Evolutionary conservation across 1,140 invertebrate genomes (phyloP), one percentile per base, ranked within the genome.

Genomic region (Trichomalopsis sarcophagae): DNA sequence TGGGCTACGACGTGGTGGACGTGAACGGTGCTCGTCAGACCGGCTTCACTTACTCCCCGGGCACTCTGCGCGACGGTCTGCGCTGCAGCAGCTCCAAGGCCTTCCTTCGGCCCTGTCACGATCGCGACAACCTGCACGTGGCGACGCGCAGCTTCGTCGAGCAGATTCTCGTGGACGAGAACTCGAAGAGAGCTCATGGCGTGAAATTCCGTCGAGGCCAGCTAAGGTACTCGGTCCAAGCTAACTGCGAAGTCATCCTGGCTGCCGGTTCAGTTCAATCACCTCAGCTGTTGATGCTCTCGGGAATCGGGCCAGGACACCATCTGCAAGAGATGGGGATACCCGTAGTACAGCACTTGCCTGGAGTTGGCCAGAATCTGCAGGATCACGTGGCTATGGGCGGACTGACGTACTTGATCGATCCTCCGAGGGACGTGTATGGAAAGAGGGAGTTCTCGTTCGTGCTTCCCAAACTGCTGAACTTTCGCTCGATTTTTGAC

Each of bases 61-160:
- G 94, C 50, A 98, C 97, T 0, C 90, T 98, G 21, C 92, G 96
- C n/a, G 94, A 98, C 78, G 98, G 98, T 0, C 92, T 97, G 6
- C 94, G 97, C 33, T 98, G 97, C 91, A 98, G 97, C 87, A 95
- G 97, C 4, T 95, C 97, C 2, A 97, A 97, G 91, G 97, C 96
- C 0, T 98, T 97, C 90, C 91, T 98, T 6, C 93, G 96, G 79
- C 95, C 97, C 0, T 94, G 94, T 11, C 93, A 94, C 66, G 94
- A 95, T 82, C 94, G 97, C 50, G 90, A 91, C 27, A 98, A 98
- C 91, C 92, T 98, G 11, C 95, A 97, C 83, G 93, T 97, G 21
- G 94, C 95, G 81, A 90, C 96, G 1, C 93, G 95, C 86, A 95
- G 96, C 0, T 92, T 95, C 17, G 96, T 95, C 0, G 94, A 96